Conservation (phyloP, 1,140 invertebrate species). For the Adelges cooleyi region DNA sequence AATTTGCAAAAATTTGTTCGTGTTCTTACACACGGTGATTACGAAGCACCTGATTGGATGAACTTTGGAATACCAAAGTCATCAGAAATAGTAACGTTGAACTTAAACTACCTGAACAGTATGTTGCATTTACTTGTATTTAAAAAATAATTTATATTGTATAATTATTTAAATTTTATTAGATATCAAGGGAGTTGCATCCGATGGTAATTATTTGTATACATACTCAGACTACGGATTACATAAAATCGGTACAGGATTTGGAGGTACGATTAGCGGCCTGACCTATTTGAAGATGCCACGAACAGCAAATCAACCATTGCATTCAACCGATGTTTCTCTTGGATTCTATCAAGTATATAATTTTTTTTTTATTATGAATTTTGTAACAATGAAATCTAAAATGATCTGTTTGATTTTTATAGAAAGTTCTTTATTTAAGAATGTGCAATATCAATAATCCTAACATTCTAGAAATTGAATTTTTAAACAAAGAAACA, state of each 20-base stretch:
- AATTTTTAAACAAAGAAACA: constrained; percentile 20
- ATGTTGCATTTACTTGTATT: constrained; percentile 47
- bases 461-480: constrained; percentile 3
- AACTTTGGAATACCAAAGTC: constrained; percentile 51
- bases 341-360: constrained; percentile 24
- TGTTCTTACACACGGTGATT: constrained; percentile 71
- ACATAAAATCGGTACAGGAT: constrained; percentile 85
- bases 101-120: constrained; percentile 44
- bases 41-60: constrained; percentile 73
- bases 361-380: constrained; percentile 38
- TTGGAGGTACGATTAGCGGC: constrained; percentile 76
- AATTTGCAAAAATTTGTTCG: constrained; percentile 81
- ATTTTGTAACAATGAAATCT: constrained; percentile 42
- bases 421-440: constrained; percentile 19
- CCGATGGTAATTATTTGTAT: constrained; percentile 82
- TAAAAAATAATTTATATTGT: constrained; percentile 29
- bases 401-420: constrained; percentile 35
- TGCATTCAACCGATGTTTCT: constrained; percentile 12
- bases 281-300: constrained; percentile 54
- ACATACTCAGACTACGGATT: constrained; percentile 65
- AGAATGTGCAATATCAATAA: neutral
- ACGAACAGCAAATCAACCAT: neutral
- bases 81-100: constrained; percentile 16
- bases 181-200: constrained; percentile 50
- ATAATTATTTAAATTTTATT: neutral